Evolutionary conservation across 2,888 invertebrate genomes (phyloP), one percentile per base, ranked within the genome.

Genomic region (Epinotia nisella): DNA sequence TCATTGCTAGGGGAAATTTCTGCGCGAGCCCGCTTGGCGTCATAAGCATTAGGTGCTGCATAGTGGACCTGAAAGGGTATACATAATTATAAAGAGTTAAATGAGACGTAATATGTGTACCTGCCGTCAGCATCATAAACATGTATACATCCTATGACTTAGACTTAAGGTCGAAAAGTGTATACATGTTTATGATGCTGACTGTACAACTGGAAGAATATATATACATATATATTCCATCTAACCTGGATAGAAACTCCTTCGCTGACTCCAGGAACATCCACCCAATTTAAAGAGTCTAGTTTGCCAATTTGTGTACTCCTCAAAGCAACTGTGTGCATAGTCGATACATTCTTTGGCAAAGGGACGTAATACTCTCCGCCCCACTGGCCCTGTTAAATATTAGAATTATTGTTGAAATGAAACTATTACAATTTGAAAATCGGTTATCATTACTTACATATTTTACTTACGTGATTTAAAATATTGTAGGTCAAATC

Each of bases 11-110:
- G 1, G 10, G 56, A 24, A 3, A 73, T 45, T 39, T 73, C 72
- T 4, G 76, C 78, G 2, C 80, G 74, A 51, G 81, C 84, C 70
- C 76, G 82, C 29, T 80, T 70, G 0, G 76, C 77, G 77, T 88
- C 87, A 67, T 79, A 81, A 2, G 78, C 67, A 15, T 85, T 82
- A 21, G 85, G 73, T 0, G 84, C 87, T 17, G 87, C 80, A 56
- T 82, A 88, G 2, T 75, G 81, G 3, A 89, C 85, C 88, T 89
- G 76, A 71, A 41, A 53, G 64, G 56, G 13, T 10, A 10, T 35
- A 5, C 7, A 13, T 15, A 1, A 51, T 51, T 51, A 17, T n/a
- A 65, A 7, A 2, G n/a, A 29, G 24, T 9, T 0, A 17, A 29
- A 21, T 10, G 17, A 7, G 29, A 29, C 29, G 5, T 29, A 11